Evolutionary conservation across 1,140 invertebrate species (phyloP), one percentile per base, ranked within the genome.

Genomic region (Saccostrea echinata): DNA sequence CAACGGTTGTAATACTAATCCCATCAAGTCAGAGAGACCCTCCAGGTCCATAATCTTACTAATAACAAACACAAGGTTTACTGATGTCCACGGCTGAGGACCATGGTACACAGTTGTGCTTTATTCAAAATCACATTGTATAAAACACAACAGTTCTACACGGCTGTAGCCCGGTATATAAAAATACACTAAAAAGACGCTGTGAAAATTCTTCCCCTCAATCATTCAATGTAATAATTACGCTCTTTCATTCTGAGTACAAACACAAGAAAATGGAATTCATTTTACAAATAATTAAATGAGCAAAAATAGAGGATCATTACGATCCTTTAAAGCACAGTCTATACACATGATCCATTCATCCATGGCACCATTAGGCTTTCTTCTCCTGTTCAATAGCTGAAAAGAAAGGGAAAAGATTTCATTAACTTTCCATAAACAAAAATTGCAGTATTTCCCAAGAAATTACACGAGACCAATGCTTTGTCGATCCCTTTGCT

Each of bases 371-470:
- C 68, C 51, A 57, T 21, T 61, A 82, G 16, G 21, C 84, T 35
- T 61, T 83, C 86, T 90, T 90, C 84, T 90, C 89, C 21, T 88
- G 86, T 33, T 88, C 89, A 84, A 90, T 90, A 33, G 89, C 89
- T 90, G 89, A 86, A 90, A 84, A 85, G 53, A 83, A 21, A 64
- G 18, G 27, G 27, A 27, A 71, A 71, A 71, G 6, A 64, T 64
- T 27, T 33, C 33, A 33, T 76, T 33, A 76, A 21, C 18, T 61
- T 61, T 16, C 16, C 55, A 61, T 61, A 18, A 61, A 61, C 6
- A 61, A 21, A 61, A 21, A 61, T 21, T 12, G 13, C 55, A 18
- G 18, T 21, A 61, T 61, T n/a, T 3, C 21, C 55, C 8, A 61
- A 61, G 6, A 21, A 6, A 61, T n/a, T 2, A 61, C 55, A 61